Percentiles rank a stretch among this genome's conserved stretches.
These are phyloP conservation scores for Thecophora atra DNA, from an alignment of 2,888 invertebrate genomes.

Conservation along the genomic window DNA sequence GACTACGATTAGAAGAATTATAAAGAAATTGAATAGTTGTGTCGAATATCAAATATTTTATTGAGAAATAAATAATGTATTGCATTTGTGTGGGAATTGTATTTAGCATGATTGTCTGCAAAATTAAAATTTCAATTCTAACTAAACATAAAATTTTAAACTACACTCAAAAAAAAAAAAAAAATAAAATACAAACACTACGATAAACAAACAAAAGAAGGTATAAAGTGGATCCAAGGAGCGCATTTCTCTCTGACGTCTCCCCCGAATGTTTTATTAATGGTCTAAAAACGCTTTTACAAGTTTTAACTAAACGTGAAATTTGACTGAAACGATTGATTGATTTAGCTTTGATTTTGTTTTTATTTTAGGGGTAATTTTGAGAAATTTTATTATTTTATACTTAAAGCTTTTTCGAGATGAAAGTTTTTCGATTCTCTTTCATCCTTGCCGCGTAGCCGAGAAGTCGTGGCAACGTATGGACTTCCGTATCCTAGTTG, in stretches of 20 bases:
- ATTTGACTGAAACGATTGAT: constrained; percentile 16
- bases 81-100: no score
- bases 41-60: no score
- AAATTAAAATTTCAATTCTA: constrained; percentile 6
- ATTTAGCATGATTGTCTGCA: background rate
- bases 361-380: constrained; percentile 24
- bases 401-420: constrained; percentile 65
- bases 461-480: constrained; percentile 60
- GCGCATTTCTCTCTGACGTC: constrained; percentile 39
- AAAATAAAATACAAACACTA: background rate
- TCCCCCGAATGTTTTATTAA: constrained; percentile 37
- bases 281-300: background rate
- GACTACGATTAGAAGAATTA: no score
- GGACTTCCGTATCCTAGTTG: constrained; percentile 65
- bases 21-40: no score
- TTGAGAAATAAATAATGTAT: no score
- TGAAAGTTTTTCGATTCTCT: constrained; percentile 65
- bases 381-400: constrained; percentile 48
- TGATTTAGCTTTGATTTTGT: constrained; percentile 30
- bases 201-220: background rate
- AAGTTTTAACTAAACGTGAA: constrained; percentile 35
- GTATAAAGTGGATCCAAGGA: constrained; percentile 1
- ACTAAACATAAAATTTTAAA: background rate
- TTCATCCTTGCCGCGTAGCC: constrained; percentile 63
- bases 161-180: background rate